Evolutionary conservation across 1,140 invertebrate species (phyloP).

Genomic region (Hylaeus anthracinus): DNA sequence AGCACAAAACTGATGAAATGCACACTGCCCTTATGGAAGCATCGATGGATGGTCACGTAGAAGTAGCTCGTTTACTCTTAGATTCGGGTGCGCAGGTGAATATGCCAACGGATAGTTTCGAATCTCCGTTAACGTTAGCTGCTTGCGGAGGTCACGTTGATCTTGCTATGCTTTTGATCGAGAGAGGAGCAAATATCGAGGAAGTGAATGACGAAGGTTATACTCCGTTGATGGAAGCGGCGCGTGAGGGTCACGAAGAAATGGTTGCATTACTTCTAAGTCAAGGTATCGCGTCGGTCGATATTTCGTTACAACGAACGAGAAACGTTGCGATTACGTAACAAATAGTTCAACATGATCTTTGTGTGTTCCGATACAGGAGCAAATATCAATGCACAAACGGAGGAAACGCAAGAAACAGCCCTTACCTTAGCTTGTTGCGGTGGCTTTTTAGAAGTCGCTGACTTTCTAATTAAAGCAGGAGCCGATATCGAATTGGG

Average conservation of each 20-base stretch:
- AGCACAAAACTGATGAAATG: conserved; percentile 99
- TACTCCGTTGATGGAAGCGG: conserved; percentile 99
- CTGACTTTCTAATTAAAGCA: conserved; percentile 96
- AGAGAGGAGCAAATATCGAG: conserved; percentile 98
- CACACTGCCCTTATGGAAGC: conserved; percentile 99
- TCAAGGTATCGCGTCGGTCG: conserved; percentile 84
- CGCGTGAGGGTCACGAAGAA: conserved; percentile 98
- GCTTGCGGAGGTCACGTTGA: conserved; percentile 99
- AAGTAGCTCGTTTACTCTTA: conserved; percentile 94
- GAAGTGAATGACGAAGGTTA: conserved; percentile 99
- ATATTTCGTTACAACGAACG: neutral
- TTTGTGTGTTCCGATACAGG: conserved; percentile 78
- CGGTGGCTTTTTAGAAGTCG: conserved; percentile 98
- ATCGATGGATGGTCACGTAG: conserved; percentile 99
- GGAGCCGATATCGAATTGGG: conserved; percentile 98
- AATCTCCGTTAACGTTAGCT: conserved; percentile 98
- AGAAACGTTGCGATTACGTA: neutral
- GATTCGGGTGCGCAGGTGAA: conserved; percentile 99
- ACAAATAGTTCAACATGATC: neutral
- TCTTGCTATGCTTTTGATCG: conserved; percentile 95
- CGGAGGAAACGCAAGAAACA: conserved; percentile 99
- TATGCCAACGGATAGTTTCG: conserved; percentile 99
- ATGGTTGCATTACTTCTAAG: conserved; percentile 97
- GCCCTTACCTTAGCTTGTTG: conserved; percentile 98
- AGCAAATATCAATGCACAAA: conserved; percentile 98